These are phyloP conservation scores for Lepus oiostolus DNA, from an alignment of 2,797 vertebrate genomes.

Conservation along the genomic window DNA sequence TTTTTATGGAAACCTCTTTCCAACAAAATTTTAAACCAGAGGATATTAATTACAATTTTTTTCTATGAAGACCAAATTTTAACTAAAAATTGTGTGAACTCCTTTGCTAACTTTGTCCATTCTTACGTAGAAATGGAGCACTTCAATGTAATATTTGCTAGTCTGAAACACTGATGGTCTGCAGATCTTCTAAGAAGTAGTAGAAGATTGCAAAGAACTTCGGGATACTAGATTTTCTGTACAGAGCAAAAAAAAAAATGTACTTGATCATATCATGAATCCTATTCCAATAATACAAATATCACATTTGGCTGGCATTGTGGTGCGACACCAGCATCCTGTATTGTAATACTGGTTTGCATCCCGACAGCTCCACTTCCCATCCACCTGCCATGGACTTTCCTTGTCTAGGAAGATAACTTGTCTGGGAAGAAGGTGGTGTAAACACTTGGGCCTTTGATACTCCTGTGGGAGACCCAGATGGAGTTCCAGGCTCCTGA, in stretches of 20 bases:
- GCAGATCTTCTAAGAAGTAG: neutral
- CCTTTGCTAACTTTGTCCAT: conserved; percentile 28
- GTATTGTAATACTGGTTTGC: too few relatives aligned
- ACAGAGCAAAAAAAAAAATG: neutral
- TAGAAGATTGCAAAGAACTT: neutral
- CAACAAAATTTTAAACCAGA: conserved; percentile 33
- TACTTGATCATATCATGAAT: neutral
- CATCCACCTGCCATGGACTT: too few relatives aligned
- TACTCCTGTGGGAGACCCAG: too few relatives aligned
- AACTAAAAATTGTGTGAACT: conserved; percentile 50
- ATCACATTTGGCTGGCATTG: neutral
- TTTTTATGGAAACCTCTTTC: conserved; percentile 24
- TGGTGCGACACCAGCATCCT: too few relatives aligned
- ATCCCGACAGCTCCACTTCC: too few relatives aligned
- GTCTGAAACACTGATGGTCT: neutral
- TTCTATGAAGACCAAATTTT: conserved; percentile 53
- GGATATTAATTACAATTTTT: conserved; percentile 34
- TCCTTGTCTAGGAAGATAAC: too few relatives aligned
- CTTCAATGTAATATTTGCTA: conserved; percentile 32
- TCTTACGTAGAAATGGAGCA: neutral
- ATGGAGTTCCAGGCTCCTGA: too few relatives aligned
- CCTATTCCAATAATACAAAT: conserved; percentile 4
- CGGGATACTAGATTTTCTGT: neutral
- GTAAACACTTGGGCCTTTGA: too few relatives aligned
- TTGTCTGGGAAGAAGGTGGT: too few relatives aligned